Percentiles rank a stretch among this genome's conserved stretches.
Conservation (phyloP, 2,113 vertebrate genomes). For the Sakesphorus luctuosus region DNA sequence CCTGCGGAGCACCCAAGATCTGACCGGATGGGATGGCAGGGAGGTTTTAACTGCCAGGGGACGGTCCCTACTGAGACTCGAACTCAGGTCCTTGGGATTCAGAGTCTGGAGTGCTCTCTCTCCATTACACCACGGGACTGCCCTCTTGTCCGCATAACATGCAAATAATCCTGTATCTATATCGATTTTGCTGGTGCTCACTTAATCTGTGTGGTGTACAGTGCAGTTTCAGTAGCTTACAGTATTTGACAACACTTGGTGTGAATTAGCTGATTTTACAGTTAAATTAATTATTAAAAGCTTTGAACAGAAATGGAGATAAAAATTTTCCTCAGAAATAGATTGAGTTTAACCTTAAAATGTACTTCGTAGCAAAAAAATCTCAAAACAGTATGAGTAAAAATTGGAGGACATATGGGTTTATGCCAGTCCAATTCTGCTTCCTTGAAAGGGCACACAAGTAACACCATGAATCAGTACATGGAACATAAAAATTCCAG, state of each 20-base stretch:
- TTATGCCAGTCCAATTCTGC: not conserved
- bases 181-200: not conserved
- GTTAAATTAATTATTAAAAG: not conserved
- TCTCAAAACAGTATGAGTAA: not conserved
- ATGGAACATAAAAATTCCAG: not conserved
- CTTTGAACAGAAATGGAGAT: not conserved
- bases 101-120: too few species aligned
- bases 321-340: not conserved
- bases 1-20: too few species aligned
- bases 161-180: not conserved
- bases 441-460: not conserved
- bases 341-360: not conserved
- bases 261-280: not conserved
- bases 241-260: not conserved
- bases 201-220: not conserved
- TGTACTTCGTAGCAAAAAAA: not conserved
- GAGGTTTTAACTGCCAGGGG: too few species aligned
- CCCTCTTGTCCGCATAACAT: not conserved
- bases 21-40: too few species aligned
- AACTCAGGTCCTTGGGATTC: too few species aligned
- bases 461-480: not conserved
- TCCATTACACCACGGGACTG: too few species aligned
- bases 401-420: not conserved
- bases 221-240: not conserved
- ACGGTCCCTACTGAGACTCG: too few species aligned